phyloP scores from a whole-genome alignment of 2,797 vertebrate genomes.

The Adrianichthys oophorus region DNA sequence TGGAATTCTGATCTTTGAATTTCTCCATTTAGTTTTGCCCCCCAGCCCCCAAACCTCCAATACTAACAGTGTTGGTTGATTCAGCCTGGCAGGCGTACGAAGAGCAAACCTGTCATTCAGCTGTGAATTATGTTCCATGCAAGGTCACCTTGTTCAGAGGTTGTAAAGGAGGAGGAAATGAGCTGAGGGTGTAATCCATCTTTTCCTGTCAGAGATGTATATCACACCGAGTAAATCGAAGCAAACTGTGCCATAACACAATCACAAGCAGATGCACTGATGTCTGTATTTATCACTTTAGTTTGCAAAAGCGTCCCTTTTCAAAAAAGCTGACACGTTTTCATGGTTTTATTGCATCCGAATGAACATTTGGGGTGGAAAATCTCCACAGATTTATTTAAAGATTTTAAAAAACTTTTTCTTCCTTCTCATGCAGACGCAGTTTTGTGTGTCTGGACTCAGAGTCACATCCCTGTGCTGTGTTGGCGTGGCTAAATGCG shows the following conservation, averaged over 20 bases:
- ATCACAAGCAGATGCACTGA: slow-evolving; percentile 40
- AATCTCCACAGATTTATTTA: too few species aligned
- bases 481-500: slow-evolving; percentile 41
- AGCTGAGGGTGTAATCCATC: slow-evolving; percentile 67
- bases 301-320: slow-evolving; percentile 27
- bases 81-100: slow-evolving; percentile 44
- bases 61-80: slow-evolving; percentile 27
- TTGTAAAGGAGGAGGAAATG: slow-evolving; percentile 63
- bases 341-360: slow-evolving; percentile 13
- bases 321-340: slow-evolving; percentile 6
- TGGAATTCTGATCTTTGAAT: slow-evolving; percentile 37
- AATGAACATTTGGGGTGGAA: slow-evolving; percentile 3
- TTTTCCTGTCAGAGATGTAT: slow-evolving; percentile 52
- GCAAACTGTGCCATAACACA: slow-evolving; percentile 45
- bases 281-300: slow-evolving; percentile 52
- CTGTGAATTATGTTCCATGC: slow-evolving; percentile 62
- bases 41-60: slow-evolving; percentile 49
- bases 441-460: slow-evolving; percentile 18
- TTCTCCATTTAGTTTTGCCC: slow-evolving; percentile 42
- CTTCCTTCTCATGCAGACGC: slow-evolving; percentile 32
- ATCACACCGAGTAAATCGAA: slow-evolving; percentile 46
- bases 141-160: slow-evolving; percentile 77
- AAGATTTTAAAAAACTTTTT: slow-evolving; percentile 6
- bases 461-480: slow-evolving; percentile 11
- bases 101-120: slow-evolving; percentile 68